Percentiles rank a stretch among this genome's conserved stretches.
These are phyloP conservation scores for Acanthurus tractus DNA, from an alignment of 2,797 vertebrate genomes.

Conservation along the genomic window DNA sequence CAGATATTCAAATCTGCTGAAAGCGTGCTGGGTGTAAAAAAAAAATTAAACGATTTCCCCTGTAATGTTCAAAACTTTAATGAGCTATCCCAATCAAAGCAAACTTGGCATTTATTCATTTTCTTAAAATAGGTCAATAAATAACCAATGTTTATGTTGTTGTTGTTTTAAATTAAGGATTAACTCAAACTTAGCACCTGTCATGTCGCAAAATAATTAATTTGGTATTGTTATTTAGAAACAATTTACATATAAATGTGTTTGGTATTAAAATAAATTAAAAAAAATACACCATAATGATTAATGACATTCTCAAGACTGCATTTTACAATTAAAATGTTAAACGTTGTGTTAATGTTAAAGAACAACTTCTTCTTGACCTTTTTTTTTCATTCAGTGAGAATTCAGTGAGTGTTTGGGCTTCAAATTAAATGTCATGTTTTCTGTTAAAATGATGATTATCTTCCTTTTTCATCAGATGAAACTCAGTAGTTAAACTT, in stretches of 20 bases:
- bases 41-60: slow-evolving; percentile 57
- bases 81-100: slow-evolving; percentile 78
- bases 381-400: slow-evolving; percentile 80
- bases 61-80: slow-evolving; percentile 69
- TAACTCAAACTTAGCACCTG: slow-evolving; percentile 66
- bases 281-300: slow-evolving; percentile 86
- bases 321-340: slow-evolving; percentile 92
- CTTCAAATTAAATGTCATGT: slow-evolving; percentile 10
- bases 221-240: slow-evolving; percentile 89
- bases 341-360: slow-evolving; percentile 90
- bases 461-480: slow-evolving; percentile 21
- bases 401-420: slow-evolving; percentile 36
- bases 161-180: slow-evolving; percentile 69
- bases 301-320: slow-evolving; percentile 91
- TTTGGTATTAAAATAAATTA: slow-evolving; percentile 86
- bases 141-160: slow-evolving; percentile 62
- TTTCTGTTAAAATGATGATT: background rate
- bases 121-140: slow-evolving; percentile 68
- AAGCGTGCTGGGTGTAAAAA: slow-evolving; percentile 67
- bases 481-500: background rate
- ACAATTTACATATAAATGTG: slow-evolving; percentile 95
- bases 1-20: slow-evolving; percentile 88
- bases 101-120: slow-evolving; percentile 84
- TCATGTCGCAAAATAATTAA: slow-evolving; percentile 81
- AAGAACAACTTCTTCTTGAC: slow-evolving; percentile 89